These are phyloP conservation scores for Macquaria ambigua DNA, from an alignment of 2,113 vertebrate species.

Conservation along the genomic window DNA sequence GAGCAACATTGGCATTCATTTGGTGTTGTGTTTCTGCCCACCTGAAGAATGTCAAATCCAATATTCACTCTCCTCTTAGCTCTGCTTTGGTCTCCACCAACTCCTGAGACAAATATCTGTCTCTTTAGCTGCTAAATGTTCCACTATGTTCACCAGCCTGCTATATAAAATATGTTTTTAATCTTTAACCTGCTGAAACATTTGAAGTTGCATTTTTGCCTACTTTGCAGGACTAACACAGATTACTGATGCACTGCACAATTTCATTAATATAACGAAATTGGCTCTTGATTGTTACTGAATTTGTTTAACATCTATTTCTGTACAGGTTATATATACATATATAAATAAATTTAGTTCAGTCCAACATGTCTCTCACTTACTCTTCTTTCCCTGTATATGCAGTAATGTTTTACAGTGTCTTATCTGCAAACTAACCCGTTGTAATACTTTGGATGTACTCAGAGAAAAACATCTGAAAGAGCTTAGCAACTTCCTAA, in stretches of 20 bases:
- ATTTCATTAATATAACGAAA: neutral
- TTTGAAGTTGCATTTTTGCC: neutral
- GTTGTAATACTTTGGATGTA: neutral
- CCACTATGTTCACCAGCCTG: too few relatives aligned
- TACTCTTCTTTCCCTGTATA: too few relatives aligned
- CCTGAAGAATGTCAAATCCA: too few relatives aligned
- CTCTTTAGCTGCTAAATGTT: too few relatives aligned
- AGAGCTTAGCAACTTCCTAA: neutral
- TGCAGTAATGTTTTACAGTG: neutral
- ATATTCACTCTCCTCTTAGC: too few relatives aligned
- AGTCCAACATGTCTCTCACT: neutral
- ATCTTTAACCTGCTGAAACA: too few relatives aligned
- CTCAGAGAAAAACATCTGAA: constrained; percentile 12
- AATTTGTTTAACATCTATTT: neutral
- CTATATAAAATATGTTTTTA: too few relatives aligned
- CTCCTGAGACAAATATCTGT: too few relatives aligned
- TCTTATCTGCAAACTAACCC: neutral
- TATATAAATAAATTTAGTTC: neutral
- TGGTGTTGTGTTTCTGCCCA: too few relatives aligned
- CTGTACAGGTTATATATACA: too few relatives aligned
- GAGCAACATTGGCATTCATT: too few relatives aligned
- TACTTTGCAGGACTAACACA: neutral
- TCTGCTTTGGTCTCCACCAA: too few relatives aligned
- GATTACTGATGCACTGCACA: neutral
- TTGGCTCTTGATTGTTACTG: neutral